phyloP scores from a whole-genome alignment of 2,797 vertebrate species.

The Mustela erminea region DNA sequence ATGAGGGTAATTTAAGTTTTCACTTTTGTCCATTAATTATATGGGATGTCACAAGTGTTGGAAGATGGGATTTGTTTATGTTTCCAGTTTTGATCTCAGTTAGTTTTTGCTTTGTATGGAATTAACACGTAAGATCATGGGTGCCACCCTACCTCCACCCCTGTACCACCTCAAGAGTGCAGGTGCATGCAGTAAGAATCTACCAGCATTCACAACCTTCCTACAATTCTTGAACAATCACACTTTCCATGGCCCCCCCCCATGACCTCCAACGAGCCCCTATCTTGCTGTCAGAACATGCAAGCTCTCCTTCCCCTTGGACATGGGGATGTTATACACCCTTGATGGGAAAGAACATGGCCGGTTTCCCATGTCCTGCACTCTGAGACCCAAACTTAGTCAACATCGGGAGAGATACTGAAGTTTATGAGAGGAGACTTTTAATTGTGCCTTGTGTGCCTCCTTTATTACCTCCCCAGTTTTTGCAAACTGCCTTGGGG shows the following conservation, averaged over 20 bases:
- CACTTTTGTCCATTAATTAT: conserved; percentile 73
- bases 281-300: background rate
- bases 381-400: background rate
- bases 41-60: conserved; percentile 37
- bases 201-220: background rate
- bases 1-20: conserved; percentile 71
- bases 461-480: background rate
- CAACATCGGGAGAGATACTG: background rate
- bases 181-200: background rate
- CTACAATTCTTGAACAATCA: background rate
- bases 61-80: conserved; percentile 45
- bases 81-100: conserved; percentile 61
- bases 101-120: background rate
- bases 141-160: background rate
- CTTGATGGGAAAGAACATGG: background rate
- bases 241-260: background rate
- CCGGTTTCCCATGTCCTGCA: background rate
- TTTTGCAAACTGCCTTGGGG: background rate
- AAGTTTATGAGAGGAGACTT: background rate
- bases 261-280: background rate
- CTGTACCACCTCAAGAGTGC: background rate
- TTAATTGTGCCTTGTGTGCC: background rate
- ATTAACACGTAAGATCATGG: background rate
- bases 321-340: background rate
- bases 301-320: background rate